Conservation (phyloP, 2,113 vertebrate genomes). For the Archilochus colubris region DNA sequence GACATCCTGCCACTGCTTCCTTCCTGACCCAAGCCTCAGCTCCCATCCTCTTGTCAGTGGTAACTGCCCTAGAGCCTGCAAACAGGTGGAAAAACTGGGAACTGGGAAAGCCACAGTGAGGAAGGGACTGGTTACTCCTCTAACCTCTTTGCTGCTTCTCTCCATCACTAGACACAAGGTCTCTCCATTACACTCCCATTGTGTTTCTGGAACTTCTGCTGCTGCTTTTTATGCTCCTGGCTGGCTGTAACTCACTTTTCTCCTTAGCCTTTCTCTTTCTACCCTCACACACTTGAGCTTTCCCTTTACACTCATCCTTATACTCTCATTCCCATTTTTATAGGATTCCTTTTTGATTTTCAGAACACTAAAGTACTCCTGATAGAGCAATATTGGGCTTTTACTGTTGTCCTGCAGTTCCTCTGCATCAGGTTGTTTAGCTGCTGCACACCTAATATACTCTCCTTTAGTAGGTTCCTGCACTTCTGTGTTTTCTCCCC, state of each 20-base stretch:
- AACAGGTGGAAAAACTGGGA: no score
- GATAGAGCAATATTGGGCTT: conserved; percentile 28
- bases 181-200: background rate
- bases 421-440: background rate
- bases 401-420: conserved; percentile 8
- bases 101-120: accelerated
- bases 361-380: conserved; percentile 39
- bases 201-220: background rate
- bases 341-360: conserved; percentile 39
- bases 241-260: background rate
- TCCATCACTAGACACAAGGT: accelerated
- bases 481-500: background rate
- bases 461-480: background rate
- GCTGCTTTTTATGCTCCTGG: background rate
- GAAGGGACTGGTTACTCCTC: background rate
- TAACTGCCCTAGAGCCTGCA: background rate
- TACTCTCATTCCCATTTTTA: conserved; percentile 9
- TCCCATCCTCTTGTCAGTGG: background rate
- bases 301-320: conserved; percentile 27
- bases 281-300: background rate
- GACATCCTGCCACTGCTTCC: background rate
- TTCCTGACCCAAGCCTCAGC: background rate
- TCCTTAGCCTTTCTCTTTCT: background rate
- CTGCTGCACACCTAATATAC: background rate
- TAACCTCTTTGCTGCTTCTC: background rate